These are phyloP conservation scores for Drosophila kuntzei DNA, from an alignment of 2,888 invertebrate genomes.

Conservation along the genomic window DNA sequence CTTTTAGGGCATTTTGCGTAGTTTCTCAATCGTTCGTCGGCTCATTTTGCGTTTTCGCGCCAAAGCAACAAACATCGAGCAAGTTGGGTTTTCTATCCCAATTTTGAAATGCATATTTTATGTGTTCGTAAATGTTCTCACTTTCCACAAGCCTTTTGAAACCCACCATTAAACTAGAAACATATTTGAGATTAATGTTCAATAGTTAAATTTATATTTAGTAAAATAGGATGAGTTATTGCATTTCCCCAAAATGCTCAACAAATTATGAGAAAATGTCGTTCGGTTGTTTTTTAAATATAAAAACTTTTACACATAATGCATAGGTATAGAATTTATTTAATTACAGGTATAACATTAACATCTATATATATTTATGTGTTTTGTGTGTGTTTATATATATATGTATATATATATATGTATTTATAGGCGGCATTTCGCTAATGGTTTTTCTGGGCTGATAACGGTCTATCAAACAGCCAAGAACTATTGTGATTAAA, in stretches of 20 bases:
- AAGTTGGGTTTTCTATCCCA: too few relatives aligned
- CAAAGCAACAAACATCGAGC: too few relatives aligned
- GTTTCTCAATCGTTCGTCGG: too few relatives aligned
- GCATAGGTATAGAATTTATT: slow-evolving; percentile 78
- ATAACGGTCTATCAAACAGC: slow-evolving; percentile 51
- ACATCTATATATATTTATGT: slow-evolving; percentile 73
- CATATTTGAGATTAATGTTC: not conserved
- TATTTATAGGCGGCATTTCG: slow-evolving; percentile 69
- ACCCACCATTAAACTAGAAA: not conserved
- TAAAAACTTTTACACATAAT: slow-evolving; percentile 42
- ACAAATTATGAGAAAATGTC: not conserved
- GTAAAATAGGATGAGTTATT: not conserved
- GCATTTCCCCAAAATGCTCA: not conserved
- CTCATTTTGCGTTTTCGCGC: too few relatives aligned
- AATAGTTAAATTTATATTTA: not conserved
- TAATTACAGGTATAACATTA: slow-evolving; percentile 78
- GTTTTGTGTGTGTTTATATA: slow-evolving; percentile 32
- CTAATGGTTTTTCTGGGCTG: slow-evolving; percentile 62
- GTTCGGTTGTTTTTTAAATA: slow-evolving; percentile 8
- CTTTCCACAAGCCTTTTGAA: too few relatives aligned
- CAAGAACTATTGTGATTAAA: slow-evolving; percentile 53
- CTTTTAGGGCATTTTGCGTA: too few relatives aligned
- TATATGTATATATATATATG: slow-evolving; percentile 48
- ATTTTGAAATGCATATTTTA: too few relatives aligned
- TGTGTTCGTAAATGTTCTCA: too few relatives aligned